Percentiles rank a stretch among this genome's conserved stretches.
These are phyloP conservation scores for Cuniculus paca DNA, from an alignment of 2,797 vertebrate genomes.

Conservation along the genomic window DNA sequence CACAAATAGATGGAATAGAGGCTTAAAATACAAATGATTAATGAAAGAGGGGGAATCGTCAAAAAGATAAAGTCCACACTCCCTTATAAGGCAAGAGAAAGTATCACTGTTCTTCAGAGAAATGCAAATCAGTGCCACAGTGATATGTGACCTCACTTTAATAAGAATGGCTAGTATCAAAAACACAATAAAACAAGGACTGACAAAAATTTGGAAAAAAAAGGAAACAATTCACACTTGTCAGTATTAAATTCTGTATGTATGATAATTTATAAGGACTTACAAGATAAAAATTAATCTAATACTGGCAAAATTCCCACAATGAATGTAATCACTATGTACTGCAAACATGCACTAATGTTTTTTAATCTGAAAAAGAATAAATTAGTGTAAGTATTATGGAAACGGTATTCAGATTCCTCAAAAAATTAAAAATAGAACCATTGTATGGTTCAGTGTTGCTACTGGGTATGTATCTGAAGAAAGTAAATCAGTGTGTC, in stretches of 20 bases:
- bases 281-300: neutral
- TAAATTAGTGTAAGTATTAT: neutral
- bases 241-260: neutral
- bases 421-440: neutral
- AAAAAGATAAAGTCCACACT: neutral
- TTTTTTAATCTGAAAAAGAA: neutral
- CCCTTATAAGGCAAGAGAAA: neutral
- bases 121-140: neutral
- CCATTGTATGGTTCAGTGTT: neutral
- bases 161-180: neutral
- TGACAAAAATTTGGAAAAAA: neutral
- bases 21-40: neutral
- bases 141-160: neutral
- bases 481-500: neutral
- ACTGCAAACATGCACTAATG: neutral
- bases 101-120: neutral
- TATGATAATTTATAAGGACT: neutral
- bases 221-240: neutral
- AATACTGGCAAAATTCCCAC: neutral
- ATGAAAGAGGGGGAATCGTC: neutral
- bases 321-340: neutral
- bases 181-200: neutral
- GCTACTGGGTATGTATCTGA: neutral
- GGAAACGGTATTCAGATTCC: neutral
- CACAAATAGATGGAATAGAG: neutral